Percentiles rank a stretch among this genome's conserved stretches.
phyloP scores from a whole-genome alignment of 2,888 invertebrate species.

The Caenorhabditis sinica region DNA sequence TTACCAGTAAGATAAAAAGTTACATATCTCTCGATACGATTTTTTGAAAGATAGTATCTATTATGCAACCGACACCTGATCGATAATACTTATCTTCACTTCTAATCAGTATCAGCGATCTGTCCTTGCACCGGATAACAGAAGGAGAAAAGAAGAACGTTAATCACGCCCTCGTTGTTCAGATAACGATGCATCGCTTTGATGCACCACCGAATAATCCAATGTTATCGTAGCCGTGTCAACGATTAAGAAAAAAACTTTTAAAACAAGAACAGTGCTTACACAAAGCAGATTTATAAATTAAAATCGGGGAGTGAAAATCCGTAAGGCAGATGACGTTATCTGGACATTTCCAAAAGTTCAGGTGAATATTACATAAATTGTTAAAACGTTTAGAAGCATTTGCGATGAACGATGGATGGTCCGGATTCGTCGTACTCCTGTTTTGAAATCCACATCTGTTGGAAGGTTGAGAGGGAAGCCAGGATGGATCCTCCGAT shows the following conservation, averaged over 20 bases:
- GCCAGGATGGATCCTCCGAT: slow-evolving; percentile 98
- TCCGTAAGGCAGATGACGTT: slow-evolving; percentile 70
- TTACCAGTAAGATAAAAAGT: too few species aligned
- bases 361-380: slow-evolving; percentile 64
- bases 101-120: background rate
- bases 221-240: background rate
- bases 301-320: slow-evolving; percentile 67
- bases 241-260: slow-evolving; percentile 19
- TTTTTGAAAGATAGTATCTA: slow-evolving; percentile 1
- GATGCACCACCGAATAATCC: too few species aligned
- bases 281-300: slow-evolving; percentile 62
- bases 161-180: too few species aligned
- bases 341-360: slow-evolving; percentile 63
- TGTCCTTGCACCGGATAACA: slow-evolving; percentile 12
- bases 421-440: slow-evolving; percentile 89
- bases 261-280: slow-evolving; percentile 54
- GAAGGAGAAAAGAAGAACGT: too few species aligned
- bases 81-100: slow-evolving; percentile 29
- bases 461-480: slow-evolving; percentile 86
- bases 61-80: slow-evolving; percentile 31
- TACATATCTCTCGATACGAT: background rate
- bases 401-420: slow-evolving; percentile 79
- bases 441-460: slow-evolving; percentile 85
- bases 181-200: too few species aligned
- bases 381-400: slow-evolving; percentile 66